phyloP scores from a whole-genome alignment of 1,140 invertebrate species.

The Megathymus violae region DNA sequence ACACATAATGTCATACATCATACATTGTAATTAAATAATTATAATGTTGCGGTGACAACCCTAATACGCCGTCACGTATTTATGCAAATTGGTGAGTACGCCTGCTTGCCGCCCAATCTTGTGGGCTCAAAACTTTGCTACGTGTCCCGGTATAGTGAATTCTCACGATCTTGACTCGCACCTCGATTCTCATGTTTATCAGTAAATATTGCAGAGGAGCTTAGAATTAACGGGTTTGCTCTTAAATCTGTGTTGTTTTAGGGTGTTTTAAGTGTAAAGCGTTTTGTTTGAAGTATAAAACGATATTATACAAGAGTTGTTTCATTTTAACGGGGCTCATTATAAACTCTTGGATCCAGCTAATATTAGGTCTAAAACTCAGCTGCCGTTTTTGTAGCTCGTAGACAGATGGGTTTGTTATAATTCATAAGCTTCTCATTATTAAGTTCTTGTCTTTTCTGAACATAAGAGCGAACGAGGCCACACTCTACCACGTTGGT shows the following conservation, averaged over 20 bases:
- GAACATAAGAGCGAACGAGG: too few relatives aligned
- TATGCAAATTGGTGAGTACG: slow-evolving; percentile 18
- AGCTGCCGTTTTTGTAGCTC: too few relatives aligned
- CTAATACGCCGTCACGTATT: slow-evolving; percentile 8
- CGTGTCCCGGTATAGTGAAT: slow-evolving; percentile 6
- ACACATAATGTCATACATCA: too few relatives aligned
- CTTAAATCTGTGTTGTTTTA: neutral
- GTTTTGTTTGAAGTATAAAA: too few relatives aligned
- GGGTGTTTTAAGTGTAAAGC: neutral
- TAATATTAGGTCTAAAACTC: too few relatives aligned
- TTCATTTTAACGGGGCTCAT: too few relatives aligned
- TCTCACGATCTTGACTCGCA: neutral
- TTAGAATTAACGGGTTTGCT: neutral
- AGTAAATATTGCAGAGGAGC: neutral
- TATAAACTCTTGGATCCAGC: too few relatives aligned
- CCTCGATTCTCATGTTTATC: slow-evolving; percentile 1
- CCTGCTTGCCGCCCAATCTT: slow-evolving; percentile 16
- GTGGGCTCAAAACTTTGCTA: slow-evolving; percentile 12
- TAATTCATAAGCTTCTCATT: too few relatives aligned
- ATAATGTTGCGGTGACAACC: neutral
- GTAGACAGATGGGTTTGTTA: too few relatives aligned
- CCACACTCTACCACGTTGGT: too few relatives aligned
- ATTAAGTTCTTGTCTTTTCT: too few relatives aligned
- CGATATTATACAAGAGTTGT: too few relatives aligned
- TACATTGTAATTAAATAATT: neutral